phyloP scores from a whole-genome alignment of 2,888 invertebrate species.

The Chymomyza procnemis region DNA sequence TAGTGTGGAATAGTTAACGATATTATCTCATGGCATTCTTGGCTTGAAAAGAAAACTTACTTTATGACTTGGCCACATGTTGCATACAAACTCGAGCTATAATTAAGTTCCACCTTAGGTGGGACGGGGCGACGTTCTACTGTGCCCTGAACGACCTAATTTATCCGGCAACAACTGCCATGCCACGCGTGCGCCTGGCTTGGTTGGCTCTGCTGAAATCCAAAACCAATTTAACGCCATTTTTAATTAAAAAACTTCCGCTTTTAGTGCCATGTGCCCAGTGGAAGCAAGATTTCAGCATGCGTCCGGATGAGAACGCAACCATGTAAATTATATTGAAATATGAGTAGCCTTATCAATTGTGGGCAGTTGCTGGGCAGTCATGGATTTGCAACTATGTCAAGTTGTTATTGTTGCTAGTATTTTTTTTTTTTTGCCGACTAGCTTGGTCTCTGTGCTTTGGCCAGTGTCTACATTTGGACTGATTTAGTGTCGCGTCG shows the following conservation, averaged over 20 bases:
- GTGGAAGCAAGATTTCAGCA: conserved; percentile 10
- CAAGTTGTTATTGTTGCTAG: conserved; percentile 48
- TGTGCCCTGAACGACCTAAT: not conserved
- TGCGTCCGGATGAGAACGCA: conserved; percentile 34
- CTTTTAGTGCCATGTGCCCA: conserved; percentile 20
- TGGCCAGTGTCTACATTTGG: conserved; percentile 30
- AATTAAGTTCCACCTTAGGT: not conserved
- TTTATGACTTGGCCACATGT: not conserved
- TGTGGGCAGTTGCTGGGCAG: conserved; percentile 30
- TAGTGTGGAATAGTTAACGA: too few relatives aligned
- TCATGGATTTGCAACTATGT: conserved; percentile 59
- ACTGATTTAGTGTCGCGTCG: conserved; percentile 71
- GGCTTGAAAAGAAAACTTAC: not conserved
- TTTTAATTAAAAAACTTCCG: conserved; percentile 65
- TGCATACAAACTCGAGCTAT: not conserved
- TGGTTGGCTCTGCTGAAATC: conserved; percentile 47
- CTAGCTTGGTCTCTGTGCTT: conserved; percentile 25
- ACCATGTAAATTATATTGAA: conserved; percentile 51
- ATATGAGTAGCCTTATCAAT: conserved; percentile 44
- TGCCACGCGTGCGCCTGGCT: not conserved
- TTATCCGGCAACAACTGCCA: not conserved
- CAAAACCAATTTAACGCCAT: conserved; percentile 64
- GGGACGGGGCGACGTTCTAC: not conserved
- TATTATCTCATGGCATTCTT: too few relatives aligned
- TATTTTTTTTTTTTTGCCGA: too few relatives aligned